Evolutionary conservation across 2,888 invertebrate genomes (phyloP).

Genomic region (Oscheius sp.): DNA sequence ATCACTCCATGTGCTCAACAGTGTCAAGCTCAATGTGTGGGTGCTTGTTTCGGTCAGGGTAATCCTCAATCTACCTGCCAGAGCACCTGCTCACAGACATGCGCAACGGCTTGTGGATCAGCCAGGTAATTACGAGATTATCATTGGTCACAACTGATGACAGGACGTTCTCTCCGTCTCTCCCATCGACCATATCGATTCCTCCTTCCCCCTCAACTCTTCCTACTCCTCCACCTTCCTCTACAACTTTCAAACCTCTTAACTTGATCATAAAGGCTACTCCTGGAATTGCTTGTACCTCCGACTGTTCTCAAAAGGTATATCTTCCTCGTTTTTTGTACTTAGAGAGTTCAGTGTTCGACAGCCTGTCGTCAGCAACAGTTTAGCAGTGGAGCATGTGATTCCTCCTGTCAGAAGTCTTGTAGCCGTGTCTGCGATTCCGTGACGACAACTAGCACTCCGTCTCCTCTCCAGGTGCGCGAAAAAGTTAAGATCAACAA

Average conservation of each 20-base stretch:
- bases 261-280: constrained; percentile 21
- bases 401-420: constrained; percentile 12
- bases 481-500: constrained; percentile 14
- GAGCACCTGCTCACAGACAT: constrained; percentile 24
- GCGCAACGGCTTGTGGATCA: constrained; percentile 26
- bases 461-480: constrained; percentile 28
- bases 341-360: constrained; percentile 7
- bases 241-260: too few species aligned
- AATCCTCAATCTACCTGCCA: constrained; percentile 11
- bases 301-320: constrained; percentile 26
- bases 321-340: too few species aligned
- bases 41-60: constrained; percentile 22
- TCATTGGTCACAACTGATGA: neutral
- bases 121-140: constrained; percentile 12
- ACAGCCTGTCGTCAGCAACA: constrained; percentile 16
- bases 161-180: neutral
- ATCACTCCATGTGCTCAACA: constrained; percentile 18
- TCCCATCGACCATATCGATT: neutral
- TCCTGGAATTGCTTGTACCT: constrained; percentile 5
- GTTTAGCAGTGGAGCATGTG: constrained; percentile 14
- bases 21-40: constrained; percentile 29
- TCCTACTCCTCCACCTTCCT: neutral
- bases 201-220: neutral
- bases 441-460: constrained; percentile 21
- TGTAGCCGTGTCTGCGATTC: constrained; percentile 23